Evolutionary conservation across 53 echinoderm and acorn worm genomes (phyloP), one percentile per base, ranked within the genome.

Genomic region (Holothuria leucospilota): DNA sequence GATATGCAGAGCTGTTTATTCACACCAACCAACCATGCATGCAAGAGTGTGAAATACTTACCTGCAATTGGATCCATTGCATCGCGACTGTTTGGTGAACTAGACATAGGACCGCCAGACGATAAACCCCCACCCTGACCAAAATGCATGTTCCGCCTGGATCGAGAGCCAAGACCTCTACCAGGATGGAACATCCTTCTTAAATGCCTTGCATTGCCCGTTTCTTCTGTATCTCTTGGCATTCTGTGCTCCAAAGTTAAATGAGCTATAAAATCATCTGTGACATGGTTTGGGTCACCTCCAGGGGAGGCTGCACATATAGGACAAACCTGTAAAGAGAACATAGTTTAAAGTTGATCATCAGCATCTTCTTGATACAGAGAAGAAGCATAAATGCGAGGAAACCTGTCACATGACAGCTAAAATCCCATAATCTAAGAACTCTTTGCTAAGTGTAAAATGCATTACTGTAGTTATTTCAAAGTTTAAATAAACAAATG

Each of bases 51-150:
- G 18, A 16, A 61, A 59, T 20, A 68, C 88, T 86, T 73, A 95
- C 99, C 99, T 85, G 99, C 99, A 74, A 99, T 99, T 42, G 99
- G 99, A 29, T 99, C 99, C 99, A 99, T 99, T 53, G 99, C 93
- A 91, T 99, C 99, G 64, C 99, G 93, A 90, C 94, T 99, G 68
- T 95, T 94, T 13, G 99, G 99, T 20, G 99, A 99, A 68, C 95
- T 91, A 56, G 99, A 99, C 68, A 87, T 90, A 39, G 92, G 92
- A 85, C 94, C 91, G 11, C 87, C 87, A 8, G 94, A 87, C 21
- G 99, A 95, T 60, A 99, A 87, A 18, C 95, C 95, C 59, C 93
- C 90, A 65, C 99, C 87, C 20, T 94, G 92, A 62, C 95, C 91
- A 92, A 99, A 99, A 71, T 99, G 99, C 99, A 99, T 99, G 90